Percentiles rank a stretch among this genome's conserved stretches.
Evolutionary conservation across 2,797 vertebrate genomes (phyloP).

Genomic region (Semaprochilodus insignis): DNA sequence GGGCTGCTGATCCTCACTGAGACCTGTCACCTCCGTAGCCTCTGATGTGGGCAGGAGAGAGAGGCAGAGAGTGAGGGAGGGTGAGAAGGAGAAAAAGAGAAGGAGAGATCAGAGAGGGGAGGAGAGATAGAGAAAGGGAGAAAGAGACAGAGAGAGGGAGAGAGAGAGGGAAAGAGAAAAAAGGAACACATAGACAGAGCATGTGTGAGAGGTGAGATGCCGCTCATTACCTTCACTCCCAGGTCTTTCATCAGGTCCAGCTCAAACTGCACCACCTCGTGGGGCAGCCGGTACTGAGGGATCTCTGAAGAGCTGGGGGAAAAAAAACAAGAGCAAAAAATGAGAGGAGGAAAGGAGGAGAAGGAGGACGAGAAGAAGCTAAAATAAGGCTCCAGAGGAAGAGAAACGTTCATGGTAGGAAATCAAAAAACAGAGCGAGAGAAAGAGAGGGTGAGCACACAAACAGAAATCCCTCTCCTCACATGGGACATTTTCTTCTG

Average conservation of each 20-base stretch:
- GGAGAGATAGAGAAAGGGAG: neutral
- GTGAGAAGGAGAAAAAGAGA: neutral
- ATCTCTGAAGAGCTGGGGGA: conserved; percentile 88
- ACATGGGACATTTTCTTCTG: conserved; percentile 47
- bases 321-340: conserved; percentile 20
- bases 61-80: neutral
- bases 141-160: neutral
- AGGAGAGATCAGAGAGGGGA: neutral
- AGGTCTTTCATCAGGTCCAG: conserved; percentile 92
- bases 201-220: conserved; percentile 46
- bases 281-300: conserved; percentile 91
- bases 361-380: conserved; percentile 10
- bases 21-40: conserved; percentile 56
- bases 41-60: conserved; percentile 36
- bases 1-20: conserved; percentile 75
- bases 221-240: conserved; percentile 89
- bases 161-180: neutral
- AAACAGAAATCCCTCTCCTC: conserved; percentile 21
- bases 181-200: neutral
- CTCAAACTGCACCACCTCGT: conserved; percentile 92
- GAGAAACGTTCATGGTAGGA: conserved; percentile 11
- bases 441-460: conserved; percentile 1
- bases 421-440: conserved; percentile 20
- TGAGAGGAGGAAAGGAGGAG: conserved; percentile 8
- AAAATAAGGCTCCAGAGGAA: conserved; percentile 1